Base-by-base conservation (phyloP, 92 coral and sea anemone species). In the Anthopleura xanthogrammica region DNA sequence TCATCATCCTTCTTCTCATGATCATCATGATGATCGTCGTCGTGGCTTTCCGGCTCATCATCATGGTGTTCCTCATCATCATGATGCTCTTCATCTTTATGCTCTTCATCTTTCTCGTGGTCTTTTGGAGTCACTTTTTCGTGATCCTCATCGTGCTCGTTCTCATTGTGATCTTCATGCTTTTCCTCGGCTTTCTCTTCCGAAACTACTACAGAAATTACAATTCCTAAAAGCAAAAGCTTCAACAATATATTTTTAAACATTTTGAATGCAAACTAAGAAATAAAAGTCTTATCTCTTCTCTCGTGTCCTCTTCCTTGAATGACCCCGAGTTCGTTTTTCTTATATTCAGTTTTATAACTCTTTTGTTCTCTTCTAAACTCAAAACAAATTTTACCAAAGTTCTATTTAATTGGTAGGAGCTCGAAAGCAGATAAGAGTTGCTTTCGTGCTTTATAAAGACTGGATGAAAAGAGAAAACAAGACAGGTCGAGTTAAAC, bases 141-240 rank as follows among this genome's bases (percentile, higher is more conserved):
- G 74, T 68, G 74, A 13, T 58, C 88, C 11, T 85, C 88, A 48
- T 85, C 83, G 36, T 85, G 83, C 12, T 85, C 81, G 19, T 85
- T 83, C 29, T 85, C 60, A 10, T 78, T 56, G 50, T 84, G 75
- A 3, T 64, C 87, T 3, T 66, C 80, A 23, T 84, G 87, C 16
- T 76, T 79, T 48, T 79, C 77, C 17, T 79, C 48, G 11, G 42
- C 40, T 43, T 77, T 84, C 16, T 84, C 83, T 41, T 85, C 88
- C 20, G 88, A 54, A 29, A 79, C 72, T 7, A 85, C 88, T 68
- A 85, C 0, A 1, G 88, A 65, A n/a, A 85, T 62, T 52, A 85
- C 83, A 66, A 85, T 14, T 11, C 88, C 88, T 78, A 85, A 75
- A 68, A 85, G 83, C 60, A 85, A 72, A 78, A 85, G 79, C 83